A percentile compares a stretch with the other conserved stretches of the same genome.
Conservation (phyloP, 2,797 vertebrate species). For the Novumbra hubbsi region DNA sequence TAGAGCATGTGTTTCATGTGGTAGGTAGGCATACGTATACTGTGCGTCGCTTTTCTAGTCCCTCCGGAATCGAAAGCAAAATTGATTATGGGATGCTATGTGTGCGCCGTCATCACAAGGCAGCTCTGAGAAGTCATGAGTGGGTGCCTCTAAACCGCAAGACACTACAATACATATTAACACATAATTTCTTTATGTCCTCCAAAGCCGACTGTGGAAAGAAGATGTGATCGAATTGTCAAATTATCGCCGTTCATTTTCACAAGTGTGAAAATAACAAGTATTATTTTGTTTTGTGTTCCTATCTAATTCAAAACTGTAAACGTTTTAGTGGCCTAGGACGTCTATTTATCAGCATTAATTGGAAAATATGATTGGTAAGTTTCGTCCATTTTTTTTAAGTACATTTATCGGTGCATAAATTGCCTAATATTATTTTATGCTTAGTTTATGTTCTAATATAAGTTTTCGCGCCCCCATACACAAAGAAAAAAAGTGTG, state of each 20-base stretch:
- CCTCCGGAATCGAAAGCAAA: conserved; percentile 37
- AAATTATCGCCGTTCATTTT: neutral
- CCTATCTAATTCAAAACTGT: neutral
- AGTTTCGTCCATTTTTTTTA: conserved; percentile 15
- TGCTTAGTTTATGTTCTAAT: neutral
- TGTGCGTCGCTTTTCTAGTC: conserved; percentile 46
- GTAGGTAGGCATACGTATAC: neutral
- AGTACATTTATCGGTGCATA: neutral
- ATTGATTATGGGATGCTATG: conserved; percentile 62
- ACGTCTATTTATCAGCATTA: neutral
- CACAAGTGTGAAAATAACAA: neutral
- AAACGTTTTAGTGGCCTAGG: neutral
- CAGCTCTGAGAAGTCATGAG: neutral
- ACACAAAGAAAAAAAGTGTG: neutral
- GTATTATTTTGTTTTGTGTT: neutral
- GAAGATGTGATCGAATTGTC: neutral
- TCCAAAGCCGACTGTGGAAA: neutral
- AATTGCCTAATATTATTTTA: neutral
- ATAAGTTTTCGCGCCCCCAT: too few relatives aligned
- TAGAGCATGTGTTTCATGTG: neutral
- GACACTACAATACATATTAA: neutral
- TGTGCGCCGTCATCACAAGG: conserved; percentile 46
- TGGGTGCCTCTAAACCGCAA: neutral
- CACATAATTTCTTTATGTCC: neutral
- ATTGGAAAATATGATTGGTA: conserved; percentile 15